Base-by-base conservation (phyloP, 2,797 vertebrate species). In the Rousettus madagascariensis region DNA sequence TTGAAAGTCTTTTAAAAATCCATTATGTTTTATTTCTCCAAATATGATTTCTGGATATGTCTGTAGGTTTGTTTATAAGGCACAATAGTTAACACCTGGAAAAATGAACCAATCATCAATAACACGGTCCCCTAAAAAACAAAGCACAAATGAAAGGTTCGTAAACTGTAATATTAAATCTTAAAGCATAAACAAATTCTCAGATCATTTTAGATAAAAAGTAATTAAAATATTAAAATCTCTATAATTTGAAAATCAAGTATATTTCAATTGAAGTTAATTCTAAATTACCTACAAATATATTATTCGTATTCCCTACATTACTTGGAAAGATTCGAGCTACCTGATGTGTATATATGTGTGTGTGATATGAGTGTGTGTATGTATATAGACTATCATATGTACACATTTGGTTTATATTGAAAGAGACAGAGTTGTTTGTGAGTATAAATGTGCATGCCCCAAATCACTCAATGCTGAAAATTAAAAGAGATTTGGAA, bases 201-300 rank as follows among this genome's bases (percentile, higher is more conserved):
- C 66, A 20, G 26, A 49, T 90, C 6, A 55, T 33, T 94, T 86
- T 94, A 49, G 86, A n/a, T 83, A 38, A 57, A 59, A 72, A 33
- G 77, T 38, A 33, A 36, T 28, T 38, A 20, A 83, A 79, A 83
- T 75, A 85, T 85, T 87, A 82, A 77, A 95, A 71, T 66, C 28
- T 59, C 17, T 51, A 77, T n/a, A 51, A 65, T 92, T 97, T 91
- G 8, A 90, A 93, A 90, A 78, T 89, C 22, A 89, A 93, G 43
- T 80, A 63, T 71, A 68, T 95, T 79, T 92, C 16, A 59, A 17
- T 28, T 68, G 22, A 57, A 86, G 51, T 49, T 49, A 15, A 95
- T 84, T 80, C 28, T 87, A 85, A 80, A 94, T 72, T 36, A 83
- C 71, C 43, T 78, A 83, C 15, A 87, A 55, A 24, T 61, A 9